Evolutionary conservation across 92 coral and sea anemone species (phyloP), one percentile per base, ranked within the genome.

Genomic region (Bergia puertoricense): DNA sequence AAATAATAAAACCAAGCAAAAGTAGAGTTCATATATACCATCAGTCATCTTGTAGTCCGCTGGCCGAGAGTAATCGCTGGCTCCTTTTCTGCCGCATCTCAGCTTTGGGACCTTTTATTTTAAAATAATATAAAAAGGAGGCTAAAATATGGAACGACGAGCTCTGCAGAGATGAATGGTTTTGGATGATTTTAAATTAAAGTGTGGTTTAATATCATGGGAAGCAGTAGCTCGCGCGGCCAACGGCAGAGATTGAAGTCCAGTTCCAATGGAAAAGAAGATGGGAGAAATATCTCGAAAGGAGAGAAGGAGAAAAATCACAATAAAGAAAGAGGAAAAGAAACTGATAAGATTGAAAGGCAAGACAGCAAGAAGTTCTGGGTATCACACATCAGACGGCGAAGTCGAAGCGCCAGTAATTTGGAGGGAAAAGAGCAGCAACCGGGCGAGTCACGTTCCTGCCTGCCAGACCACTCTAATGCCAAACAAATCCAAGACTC

Each of bases 281-380:
- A 13, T 4, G 38, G 42, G n/a, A 68, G 68, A 46, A 5, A 9
- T 9, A 16, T 8, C 43, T 74, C 37, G 66, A 16, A 48, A 20
- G 65, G 39, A 84, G 23, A 69, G 22, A 23, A 71, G 6, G 87
- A 84, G 2, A n/a, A 11, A 45, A 84, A 69, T 45, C 79, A 84
- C 67, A 84, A 36, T 40, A 36, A 62, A 1, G 13, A 30, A n/a
- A 45, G 30, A 6, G 41, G 54, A 37, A 73, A 44, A 43, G 65
- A 16, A 38, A 8, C 40, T 39, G 75, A 13, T 46, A 56, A 38
- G 6, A 88, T 89, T 85, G 93, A 93, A 80, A 91, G 93, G 72
- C 91, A 85, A 79, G 96, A 95, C 57, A 95, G 96, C 62, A 93
- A 94, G 86, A 89, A 87, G 39, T 93, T 91, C 79, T 93, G 98